Percentiles rank a stretch among this genome's conserved stretches.
phyloP scores from a whole-genome alignment of 2,113 vertebrate species.

The Syngnathoides biaculeatus region DNA sequence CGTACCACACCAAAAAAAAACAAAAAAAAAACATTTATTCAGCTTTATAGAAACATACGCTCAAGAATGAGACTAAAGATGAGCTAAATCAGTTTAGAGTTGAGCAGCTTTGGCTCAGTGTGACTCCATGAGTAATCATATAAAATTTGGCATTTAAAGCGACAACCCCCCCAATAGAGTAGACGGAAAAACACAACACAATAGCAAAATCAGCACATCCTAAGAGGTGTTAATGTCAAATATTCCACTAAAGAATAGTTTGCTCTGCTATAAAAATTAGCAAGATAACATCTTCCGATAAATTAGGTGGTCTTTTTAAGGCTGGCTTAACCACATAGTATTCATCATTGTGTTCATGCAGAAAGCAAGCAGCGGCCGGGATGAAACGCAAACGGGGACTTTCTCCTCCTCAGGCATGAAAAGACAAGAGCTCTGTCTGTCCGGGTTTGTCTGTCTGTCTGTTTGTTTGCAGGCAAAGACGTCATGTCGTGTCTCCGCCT shows the following conservation, averaged over 20 bases:
- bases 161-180: constrained; percentile 7
- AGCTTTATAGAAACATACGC: neutral
- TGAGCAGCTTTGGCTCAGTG: constrained; percentile 8
- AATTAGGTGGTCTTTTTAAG: constrained; percentile 1
- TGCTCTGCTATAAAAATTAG: neutral
- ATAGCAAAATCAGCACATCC: constrained; percentile 14
- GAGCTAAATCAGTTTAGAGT: constrained; percentile 16
- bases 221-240: too few species aligned
- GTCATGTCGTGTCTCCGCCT: constrained; percentile 57
- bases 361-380: constrained; percentile 4
- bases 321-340: neutral
- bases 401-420: constrained; percentile 43
- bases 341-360: neutral
- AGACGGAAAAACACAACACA: constrained; percentile 3
- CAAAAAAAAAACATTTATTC: neutral
- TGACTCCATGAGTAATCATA: constrained; percentile 25
- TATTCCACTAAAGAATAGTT: neutral
- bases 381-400: constrained; percentile 6
- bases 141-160: constrained; percentile 14
- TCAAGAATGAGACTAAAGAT: constrained; percentile 2
- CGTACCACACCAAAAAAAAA: neutral
- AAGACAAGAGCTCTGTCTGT: constrained; percentile 55
- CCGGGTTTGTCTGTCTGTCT: constrained; percentile 1
- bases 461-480: constrained; percentile 34
- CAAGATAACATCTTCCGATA: neutral